These are phyloP conservation scores for Gymnopithys bicolor DNA, from an alignment of 2,797 vertebrate species.

Conservation along the genomic window DNA sequence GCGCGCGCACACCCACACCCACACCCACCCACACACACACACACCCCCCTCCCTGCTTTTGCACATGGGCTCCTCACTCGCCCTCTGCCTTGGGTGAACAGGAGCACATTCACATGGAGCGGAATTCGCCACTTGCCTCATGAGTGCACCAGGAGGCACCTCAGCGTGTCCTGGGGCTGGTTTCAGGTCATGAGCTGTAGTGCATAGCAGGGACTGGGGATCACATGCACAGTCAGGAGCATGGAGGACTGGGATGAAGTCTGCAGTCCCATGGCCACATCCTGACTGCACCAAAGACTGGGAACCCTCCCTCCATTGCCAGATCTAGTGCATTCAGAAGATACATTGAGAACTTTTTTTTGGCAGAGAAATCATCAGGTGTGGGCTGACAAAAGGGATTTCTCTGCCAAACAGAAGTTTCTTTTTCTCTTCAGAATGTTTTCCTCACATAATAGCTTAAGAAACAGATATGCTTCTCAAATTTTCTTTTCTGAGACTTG, in stretches of 20 bases:
- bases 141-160: not conserved
- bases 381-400: not conserved
- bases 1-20: not conserved
- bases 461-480: not conserved
- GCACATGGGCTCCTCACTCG: fast-evolving
- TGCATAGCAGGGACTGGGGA: not conserved
- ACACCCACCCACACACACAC: not conserved
- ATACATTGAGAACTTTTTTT: not conserved
- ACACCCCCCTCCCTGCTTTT: fast-evolving
- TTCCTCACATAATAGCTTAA: not conserved
- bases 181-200: not conserved
- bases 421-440: not conserved
- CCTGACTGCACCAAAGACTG: not conserved
- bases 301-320: not conserved
- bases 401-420: not conserved
- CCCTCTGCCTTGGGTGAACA: not conserved
- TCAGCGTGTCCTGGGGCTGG: fast-evolving
- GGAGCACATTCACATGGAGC: not conserved
- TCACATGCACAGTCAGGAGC: not conserved
- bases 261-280: not conserved
- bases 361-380: not conserved
- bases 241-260: fast-evolving
- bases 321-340: not conserved
- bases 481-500: not conserved
- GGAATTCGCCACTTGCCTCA: not conserved